Conservation (phyloP, 2,888 invertebrate species). For the Amphimallon solstitiale region DNA sequence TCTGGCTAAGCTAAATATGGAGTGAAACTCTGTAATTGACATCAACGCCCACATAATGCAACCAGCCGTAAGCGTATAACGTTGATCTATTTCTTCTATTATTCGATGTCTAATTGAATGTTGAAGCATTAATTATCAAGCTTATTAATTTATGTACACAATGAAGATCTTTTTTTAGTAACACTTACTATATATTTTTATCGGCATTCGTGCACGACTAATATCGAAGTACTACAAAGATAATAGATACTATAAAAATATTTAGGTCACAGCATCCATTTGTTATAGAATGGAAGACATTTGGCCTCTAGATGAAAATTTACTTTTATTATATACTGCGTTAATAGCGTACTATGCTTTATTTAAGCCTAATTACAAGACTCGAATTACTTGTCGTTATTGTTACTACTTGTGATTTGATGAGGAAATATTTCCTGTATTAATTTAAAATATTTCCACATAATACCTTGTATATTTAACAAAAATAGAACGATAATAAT, state of each 20-base stretch:
- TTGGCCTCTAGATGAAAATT: not conserved
- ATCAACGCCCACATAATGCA: slow-evolving; percentile 51
- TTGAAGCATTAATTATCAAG: slow-evolving; percentile 34
- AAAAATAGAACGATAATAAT: too few species aligned
- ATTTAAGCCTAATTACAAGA: too few species aligned
- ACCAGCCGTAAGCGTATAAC: slow-evolving; percentile 43
- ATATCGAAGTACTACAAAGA: not conserved
- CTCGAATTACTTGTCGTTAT: too few species aligned
- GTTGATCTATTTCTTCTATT: slow-evolving; percentile 49
- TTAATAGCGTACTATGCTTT: too few species aligned
- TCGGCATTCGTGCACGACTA: not conserved
- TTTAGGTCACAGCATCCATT: slow-evolving; percentile 4
- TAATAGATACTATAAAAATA: not conserved
- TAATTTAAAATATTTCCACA: too few species aligned
- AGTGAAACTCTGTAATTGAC: slow-evolving; percentile 52
- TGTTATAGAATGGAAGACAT: not conserved
- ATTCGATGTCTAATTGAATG: slow-evolving; percentile 44
- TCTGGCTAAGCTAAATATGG: slow-evolving; percentile 50
- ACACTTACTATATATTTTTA: not conserved
- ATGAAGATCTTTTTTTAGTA: slow-evolving; percentile 7
- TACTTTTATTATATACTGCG: not conserved
- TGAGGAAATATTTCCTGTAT: too few species aligned
- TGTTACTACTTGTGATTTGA: too few species aligned
- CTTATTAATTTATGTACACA: slow-evolving; percentile 17
- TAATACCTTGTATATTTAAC: too few species aligned